A percentile compares a stretch with the other conserved stretches of the same genome.
Evolutionary conservation across 2,113 vertebrate genomes (phyloP).

Genomic region (Scophthalmus maximus): DNA sequence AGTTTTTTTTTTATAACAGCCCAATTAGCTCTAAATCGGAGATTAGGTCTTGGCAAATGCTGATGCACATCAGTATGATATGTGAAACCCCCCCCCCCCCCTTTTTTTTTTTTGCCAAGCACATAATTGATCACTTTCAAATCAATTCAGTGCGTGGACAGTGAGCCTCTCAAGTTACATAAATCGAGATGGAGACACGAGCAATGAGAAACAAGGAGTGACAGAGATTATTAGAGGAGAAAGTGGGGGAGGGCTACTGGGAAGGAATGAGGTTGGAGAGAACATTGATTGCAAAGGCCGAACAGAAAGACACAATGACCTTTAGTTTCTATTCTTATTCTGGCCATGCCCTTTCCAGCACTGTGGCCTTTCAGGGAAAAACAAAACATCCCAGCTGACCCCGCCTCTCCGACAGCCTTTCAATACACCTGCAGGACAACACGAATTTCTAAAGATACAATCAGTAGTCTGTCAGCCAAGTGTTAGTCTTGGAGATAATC

Average conservation of each 20-base stretch:
- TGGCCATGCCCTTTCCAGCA: constrained; percentile 66
- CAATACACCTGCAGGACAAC: constrained; percentile 70
- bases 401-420: constrained; percentile 61
- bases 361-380: constrained; percentile 61
- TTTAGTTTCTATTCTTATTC: constrained; percentile 65
- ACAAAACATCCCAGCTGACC: constrained; percentile 57
- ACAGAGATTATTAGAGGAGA: constrained; percentile 30
- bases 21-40: constrained; percentile 25
- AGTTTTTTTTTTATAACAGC: constrained; percentile 21
- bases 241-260: constrained; percentile 6
- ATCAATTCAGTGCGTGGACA: constrained; percentile 14
- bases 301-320: constrained; percentile 57
- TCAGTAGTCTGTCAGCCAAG: constrained; percentile 56
- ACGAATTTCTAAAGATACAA: constrained; percentile 65
- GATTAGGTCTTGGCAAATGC: constrained; percentile 30
- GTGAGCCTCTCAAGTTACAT: constrained; percentile 17
- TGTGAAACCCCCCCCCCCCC: not conserved
- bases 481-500: constrained; percentile 57
- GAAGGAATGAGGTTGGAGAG: constrained; percentile 23
- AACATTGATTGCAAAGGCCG: constrained; percentile 60
- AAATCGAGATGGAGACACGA: constrained; percentile 29
- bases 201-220: constrained; percentile 25
- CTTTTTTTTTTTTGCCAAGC: not conserved
- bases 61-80: constrained; percentile 24
- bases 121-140: constrained; percentile 44